Evolutionary conservation across 2,113 vertebrate genomes (phyloP).

Genomic region (Fregata magnificens): DNA sequence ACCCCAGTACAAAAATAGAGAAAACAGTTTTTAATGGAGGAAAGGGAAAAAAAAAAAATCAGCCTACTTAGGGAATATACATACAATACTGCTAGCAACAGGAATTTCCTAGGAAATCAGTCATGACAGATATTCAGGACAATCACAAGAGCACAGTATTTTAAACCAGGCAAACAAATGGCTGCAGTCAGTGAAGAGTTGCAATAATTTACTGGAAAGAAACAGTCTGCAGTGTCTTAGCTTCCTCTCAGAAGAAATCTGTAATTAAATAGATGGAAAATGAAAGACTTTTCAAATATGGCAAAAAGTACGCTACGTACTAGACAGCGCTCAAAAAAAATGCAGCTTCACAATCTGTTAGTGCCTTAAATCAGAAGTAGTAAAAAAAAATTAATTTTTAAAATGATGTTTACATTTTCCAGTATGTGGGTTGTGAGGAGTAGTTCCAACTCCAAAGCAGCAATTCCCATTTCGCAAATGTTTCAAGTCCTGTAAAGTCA

Average conservation of each 20-base stretch:
- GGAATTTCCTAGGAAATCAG: neutral
- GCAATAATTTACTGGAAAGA: neutral
- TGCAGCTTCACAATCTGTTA: neutral
- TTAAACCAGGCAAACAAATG: neutral
- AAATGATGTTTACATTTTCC: neutral
- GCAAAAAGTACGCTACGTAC: accelerated
- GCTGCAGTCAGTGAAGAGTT: neutral
- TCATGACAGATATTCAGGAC: neutral
- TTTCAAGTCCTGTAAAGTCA: neutral
- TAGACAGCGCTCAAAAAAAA: neutral
- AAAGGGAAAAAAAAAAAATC: neutral
- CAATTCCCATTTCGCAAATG: neutral
- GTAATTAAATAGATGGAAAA: neutral
- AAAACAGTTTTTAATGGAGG: neutral
- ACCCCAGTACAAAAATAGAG: neutral
- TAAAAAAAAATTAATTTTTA: neutral
- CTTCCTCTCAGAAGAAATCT: neutral
- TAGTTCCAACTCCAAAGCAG: neutral
- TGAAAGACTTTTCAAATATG: neutral
- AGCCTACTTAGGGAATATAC: neutral
- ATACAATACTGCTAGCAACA: neutral
- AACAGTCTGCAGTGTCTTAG: neutral
- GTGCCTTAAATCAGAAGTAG: neutral
- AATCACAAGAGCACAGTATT: neutral
- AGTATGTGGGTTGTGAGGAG: neutral